Base-by-base conservation (phyloP, 2,888 invertebrate species). In the Ophonus ardosiacus region DNA sequence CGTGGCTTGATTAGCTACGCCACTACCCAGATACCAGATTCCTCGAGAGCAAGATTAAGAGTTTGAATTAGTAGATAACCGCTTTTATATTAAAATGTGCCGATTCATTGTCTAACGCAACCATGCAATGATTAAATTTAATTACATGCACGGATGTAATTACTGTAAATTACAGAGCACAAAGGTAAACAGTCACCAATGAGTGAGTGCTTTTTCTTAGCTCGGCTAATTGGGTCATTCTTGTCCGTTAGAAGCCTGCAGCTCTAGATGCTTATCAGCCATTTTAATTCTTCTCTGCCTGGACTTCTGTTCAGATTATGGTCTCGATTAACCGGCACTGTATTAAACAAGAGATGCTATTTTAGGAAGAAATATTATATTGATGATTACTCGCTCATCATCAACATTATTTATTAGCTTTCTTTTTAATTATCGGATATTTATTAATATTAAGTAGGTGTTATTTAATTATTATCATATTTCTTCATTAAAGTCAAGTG, bases 111-210 rank as follows among this genome's bases (percentile, higher is more conserved):
- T 81, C 81, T 81, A 51, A 51, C 81, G 81, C 51, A 81, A 51
- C 65, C 57, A 82, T 59, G 74, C 83, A 74, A 83, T 83, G 83
- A 83, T 83, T 83, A 83, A 83, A 83, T 83, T 83, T 83, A 83
- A 83, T 83, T 83, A 83, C 83, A 63, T 51, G 74, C 81, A 68
- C 71, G 68, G 81, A 81, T 68, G 81, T 81, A 81, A 81, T 81
- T 81, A 81, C 81, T 17, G 68, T 81, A 83, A 83, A 83, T 83
- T 83, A 83, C 83, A 61, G 83, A 83, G 83, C 74, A 83, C 83
- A 83, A 83, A 83, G 76, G 76, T 83, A 83, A 83, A 83, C 83
- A 76, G 83, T 83, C 74, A 76, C 74, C 83, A 43, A 38, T 76
- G 83, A 83, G 59, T 68, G 68, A 81, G 56, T 81, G 81, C 56